Conservation (phyloP, 2,888 invertebrate genomes). For the Piscicola geometra region DNA sequence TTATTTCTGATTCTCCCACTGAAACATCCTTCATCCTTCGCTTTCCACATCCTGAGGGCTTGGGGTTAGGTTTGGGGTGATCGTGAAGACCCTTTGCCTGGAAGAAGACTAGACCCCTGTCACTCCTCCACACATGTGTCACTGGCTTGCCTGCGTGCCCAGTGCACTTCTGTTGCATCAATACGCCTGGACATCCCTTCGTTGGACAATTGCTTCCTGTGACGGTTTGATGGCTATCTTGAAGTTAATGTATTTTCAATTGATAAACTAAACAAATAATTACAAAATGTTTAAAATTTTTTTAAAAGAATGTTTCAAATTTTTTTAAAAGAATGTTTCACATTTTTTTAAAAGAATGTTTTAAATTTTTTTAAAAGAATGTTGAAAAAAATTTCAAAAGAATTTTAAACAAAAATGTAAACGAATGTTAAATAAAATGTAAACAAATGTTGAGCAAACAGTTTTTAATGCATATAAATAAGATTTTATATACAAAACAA, state of each 20-base stretch:
- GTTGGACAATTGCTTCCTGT: constrained; percentile 31
- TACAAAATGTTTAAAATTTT: too few relatives aligned
- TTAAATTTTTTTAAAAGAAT: too few relatives aligned
- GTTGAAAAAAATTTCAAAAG: too few relatives aligned
- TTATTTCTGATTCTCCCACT: too few relatives aligned
- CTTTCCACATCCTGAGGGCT: constrained; percentile 19
- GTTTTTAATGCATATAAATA: too few relatives aligned
- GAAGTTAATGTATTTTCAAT: background rate
- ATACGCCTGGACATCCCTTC: constrained; percentile 28
- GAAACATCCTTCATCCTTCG: background rate
- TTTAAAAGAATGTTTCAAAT: too few relatives aligned
- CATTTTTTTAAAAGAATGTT: too few relatives aligned
- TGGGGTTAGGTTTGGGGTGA: constrained; percentile 32
- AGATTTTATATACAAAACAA: constrained; percentile 10
- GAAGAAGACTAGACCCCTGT: constrained; percentile 32
- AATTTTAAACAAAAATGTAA: too few relatives aligned
- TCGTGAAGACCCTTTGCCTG: constrained; percentile 35
- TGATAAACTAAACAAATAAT: too few relatives aligned
- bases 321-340: too few relatives aligned
- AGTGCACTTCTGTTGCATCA: constrained; percentile 34
- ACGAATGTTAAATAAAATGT: too few relatives aligned
- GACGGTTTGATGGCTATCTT: background rate
- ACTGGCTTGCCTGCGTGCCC: constrained; percentile 38
- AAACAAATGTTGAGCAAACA: too few relatives aligned
- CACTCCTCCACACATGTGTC: constrained; percentile 34